phyloP scores from a whole-genome alignment of 1,140 invertebrate species.

The Pogonus chalceus region DNA sequence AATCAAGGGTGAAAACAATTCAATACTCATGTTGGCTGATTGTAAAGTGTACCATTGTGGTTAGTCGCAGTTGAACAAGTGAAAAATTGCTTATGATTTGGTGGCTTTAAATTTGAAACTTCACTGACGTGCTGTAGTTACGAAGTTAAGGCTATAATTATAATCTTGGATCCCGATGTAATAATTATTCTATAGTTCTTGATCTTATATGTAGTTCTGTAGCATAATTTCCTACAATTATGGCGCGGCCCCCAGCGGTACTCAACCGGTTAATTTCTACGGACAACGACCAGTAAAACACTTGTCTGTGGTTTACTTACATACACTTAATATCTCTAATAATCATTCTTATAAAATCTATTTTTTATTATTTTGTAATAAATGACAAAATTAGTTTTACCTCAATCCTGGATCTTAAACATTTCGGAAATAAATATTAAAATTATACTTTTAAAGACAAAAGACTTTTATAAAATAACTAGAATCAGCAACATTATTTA shows the following conservation, averaged over 20 bases:
- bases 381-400: no score
- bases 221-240: slow-evolving; percentile 29
- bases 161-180: slow-evolving; percentile 28
- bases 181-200: slow-evolving; percentile 28
- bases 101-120: slow-evolving; percentile 10
- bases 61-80: slow-evolving; percentile 10
- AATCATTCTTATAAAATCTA: no score
- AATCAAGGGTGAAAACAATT: neutral
- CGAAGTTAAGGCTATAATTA: slow-evolving; percentile 26
- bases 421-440: no score
- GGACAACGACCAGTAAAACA: no score
- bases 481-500: no score
- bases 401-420: no score
- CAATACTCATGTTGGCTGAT: neutral
- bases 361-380: no score
- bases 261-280: slow-evolving; percentile 15
- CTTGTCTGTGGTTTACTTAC: no score
- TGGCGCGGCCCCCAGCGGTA: slow-evolving; percentile 17
- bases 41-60: slow-evolving; percentile 17
- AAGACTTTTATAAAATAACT: no score
- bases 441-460: no score
- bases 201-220: slow-evolving; percentile 23
- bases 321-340: no score
- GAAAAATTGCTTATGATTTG: neutral
- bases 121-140: slow-evolving; percentile 20